These are phyloP conservation scores for Meliscaeva auricollis DNA, from an alignment of 2,888 invertebrate genomes.

Conservation along the genomic window DNA sequence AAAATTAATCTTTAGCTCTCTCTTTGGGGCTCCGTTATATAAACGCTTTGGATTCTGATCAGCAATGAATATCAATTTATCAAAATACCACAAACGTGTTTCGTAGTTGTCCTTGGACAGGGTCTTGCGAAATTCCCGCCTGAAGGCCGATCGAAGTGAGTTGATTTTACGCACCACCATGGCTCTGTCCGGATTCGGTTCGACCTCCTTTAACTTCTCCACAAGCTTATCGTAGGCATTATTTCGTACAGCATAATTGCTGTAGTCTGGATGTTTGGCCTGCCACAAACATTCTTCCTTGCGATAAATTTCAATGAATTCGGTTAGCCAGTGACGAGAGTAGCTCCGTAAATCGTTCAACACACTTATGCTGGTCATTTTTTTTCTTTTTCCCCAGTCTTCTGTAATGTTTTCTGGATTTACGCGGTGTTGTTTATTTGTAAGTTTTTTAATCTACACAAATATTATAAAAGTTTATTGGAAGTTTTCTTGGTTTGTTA, in stretches of 20 bases:
- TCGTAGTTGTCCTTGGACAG: slow-evolving; percentile 81
- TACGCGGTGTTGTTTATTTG: neutral
- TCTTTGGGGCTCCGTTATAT: slow-evolving; percentile 77
- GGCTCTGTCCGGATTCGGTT: slow-evolving; percentile 82
- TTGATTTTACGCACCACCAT: slow-evolving; percentile 84
- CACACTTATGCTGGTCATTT: slow-evolving; percentile 78
- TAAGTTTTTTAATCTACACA: neutral
- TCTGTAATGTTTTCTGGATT: neutral
- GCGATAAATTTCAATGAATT: slow-evolving; percentile 83
- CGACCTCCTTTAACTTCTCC: slow-evolving; percentile 83
- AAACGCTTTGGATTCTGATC: slow-evolving; percentile 82
- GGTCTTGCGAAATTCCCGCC: slow-evolving; percentile 82
- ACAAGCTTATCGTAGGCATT: slow-evolving; percentile 83
- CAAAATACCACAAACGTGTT: slow-evolving; percentile 83
- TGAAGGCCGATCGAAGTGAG: slow-evolving; percentile 82
- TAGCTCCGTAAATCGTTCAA: slow-evolving; percentile 82
- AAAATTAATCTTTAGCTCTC: slow-evolving; percentile 80
- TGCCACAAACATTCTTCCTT: slow-evolving; percentile 83
- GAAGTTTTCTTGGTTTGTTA: slow-evolving; percentile 60
- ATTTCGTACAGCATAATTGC: slow-evolving; percentile 82
- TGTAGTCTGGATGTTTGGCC: slow-evolving; percentile 83
- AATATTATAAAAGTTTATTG: slow-evolving; percentile 19
- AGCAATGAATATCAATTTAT: slow-evolving; percentile 82
- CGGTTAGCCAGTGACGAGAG: slow-evolving; percentile 83
- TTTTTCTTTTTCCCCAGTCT: slow-evolving; percentile 22